Evolutionary conservation across 2,113 vertebrate species (phyloP), one percentile per base, ranked within the genome.

Genomic region (Sakesphorus luctuosus): DNA sequence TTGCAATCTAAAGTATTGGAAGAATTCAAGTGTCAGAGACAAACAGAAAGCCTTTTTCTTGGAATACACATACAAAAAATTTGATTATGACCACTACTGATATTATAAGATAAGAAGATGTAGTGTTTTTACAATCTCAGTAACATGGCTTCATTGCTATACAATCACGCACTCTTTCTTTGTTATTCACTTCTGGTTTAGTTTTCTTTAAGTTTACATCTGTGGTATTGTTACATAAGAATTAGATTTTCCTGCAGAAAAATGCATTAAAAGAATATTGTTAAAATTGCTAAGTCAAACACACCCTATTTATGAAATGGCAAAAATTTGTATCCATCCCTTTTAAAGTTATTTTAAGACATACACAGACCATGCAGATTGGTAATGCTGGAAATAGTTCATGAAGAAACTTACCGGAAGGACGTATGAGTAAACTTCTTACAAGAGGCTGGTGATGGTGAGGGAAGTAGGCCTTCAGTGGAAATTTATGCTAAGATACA

Each of bases 401-500:
- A 66, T 43, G 38, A 78, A 52, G 47, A 67, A 84, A 95, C 98
- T 95, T 98, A 99, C 99, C 99, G 98, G 97, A 96, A 5, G 98
- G 98, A 84, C 52, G 46, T 36, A 92, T 98, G 65, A 98, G 76
- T 66, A 99, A 97, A 80, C 96, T 84, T 84, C 91, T 79, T 74
- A 98, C 94, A 65, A 99, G 97, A 81, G 96, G 97, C 14, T 96
- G 97, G 68, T 98, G 97, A n/a, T 97, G 95, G 18, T 94, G 90
- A 33, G 98, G 98, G 91, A 99, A 99, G 94, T 98, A 99, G 58
- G 97, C 97, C 97, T 98, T 99, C 95, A 99, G 86, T 33, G 99
- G 93, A 63, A 98, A 98, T 89, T 93, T 97, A 47, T 86, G 97
- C 99, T 99, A 94, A 78, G 97, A 98, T 7, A 93, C 79, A 90